Evolutionary conservation across 1,140 invertebrate species (phyloP), one percentile per base, ranked within the genome.

Genomic region (Temnothorax nylanderi): DNA sequence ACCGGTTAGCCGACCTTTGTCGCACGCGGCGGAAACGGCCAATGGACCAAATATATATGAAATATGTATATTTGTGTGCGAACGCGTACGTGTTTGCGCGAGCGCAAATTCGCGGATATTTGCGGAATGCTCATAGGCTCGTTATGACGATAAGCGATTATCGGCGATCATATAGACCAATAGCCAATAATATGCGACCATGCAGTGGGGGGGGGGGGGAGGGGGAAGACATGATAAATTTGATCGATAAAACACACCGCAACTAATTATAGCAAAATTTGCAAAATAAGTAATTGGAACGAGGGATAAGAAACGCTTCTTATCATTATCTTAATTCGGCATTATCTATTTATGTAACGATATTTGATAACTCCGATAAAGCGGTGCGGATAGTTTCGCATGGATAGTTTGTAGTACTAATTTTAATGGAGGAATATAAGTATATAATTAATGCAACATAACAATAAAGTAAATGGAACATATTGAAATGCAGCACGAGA

Each of bases 1-100:
- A 62, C 2, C 47, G 47, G 88, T 90, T 89, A 69, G 88, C 77
- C 89, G 89, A 90, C 89, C 89, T 90, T 89, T 87, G 85, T 89
- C 85, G 71, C 84, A 37, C 88, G 72, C 85, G 69, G 60, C 86
- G 80, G 75, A 80, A 85, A n/a, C 80, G 56, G 41, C 60, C 56
- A 75, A 84, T 75, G 71, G 65, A 84, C 80, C 80, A 84, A 84
- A 84, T 74, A 84, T 84, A 84, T 84, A 84, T 84, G 54, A 74
- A 75, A 84, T 74, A 74, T 75, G 47, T 75, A 75, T 60, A 84
- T 82, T 72, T 58, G 51, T 82, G 67, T 82, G 62, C 32, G 67
- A 47, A 72, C 13, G 18, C 18, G 11, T 13, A 21, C 34, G 7
- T 60, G n/a, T 49, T 8, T 21, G 21, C 13, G 47, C 37, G 34